A percentile compares a stretch with the other conserved stretches of the same genome.
Conservation (phyloP, 2,888 invertebrate species). For the Aquatica leii region DNA sequence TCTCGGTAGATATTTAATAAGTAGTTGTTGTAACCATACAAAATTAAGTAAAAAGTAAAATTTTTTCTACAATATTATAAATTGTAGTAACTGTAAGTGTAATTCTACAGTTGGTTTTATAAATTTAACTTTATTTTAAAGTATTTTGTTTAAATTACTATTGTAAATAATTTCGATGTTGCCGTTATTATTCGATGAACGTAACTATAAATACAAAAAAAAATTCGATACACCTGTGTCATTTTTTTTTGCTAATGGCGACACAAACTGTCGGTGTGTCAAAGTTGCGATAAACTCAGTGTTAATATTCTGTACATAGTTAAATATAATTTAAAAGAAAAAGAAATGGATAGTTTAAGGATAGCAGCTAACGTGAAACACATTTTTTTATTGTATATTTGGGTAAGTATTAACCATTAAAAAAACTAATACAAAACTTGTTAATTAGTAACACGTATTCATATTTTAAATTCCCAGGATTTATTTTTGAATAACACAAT, state of each 20-base stretch:
- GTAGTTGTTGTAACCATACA: no score
- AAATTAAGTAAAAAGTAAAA: no score
- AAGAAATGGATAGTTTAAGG: conserved; percentile 29
- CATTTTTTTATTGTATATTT: conserved; percentile 54
- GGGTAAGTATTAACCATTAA: conserved; percentile 59
- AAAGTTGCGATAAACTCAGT: conserved; percentile 14
- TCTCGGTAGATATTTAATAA: no score
- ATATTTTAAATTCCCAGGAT: background rate
- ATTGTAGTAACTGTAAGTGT: no score
- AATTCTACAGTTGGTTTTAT: no score
- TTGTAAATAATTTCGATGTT: no score
- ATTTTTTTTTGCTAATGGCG: conserved; percentile 12
- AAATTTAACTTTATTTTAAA: no score
- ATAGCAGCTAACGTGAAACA: conserved; percentile 48
- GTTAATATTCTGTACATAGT: conserved; percentile 33
- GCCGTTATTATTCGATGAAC: no score
- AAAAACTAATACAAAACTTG: background rate
- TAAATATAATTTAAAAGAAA: conserved; percentile 24
- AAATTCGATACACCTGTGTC: conserved; percentile 4
- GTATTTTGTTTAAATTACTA: no score
- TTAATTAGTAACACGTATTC: conserved; percentile 10
- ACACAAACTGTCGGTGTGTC: conserved; percentile 19
- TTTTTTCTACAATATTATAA: no score
- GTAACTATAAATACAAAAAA: no score
- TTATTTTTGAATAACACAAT: no score